Evolutionary conservation across 2,797 vertebrate species (phyloP), one percentile per base, ranked within the genome.

Genomic region (Pitangus sulphuratus): DNA sequence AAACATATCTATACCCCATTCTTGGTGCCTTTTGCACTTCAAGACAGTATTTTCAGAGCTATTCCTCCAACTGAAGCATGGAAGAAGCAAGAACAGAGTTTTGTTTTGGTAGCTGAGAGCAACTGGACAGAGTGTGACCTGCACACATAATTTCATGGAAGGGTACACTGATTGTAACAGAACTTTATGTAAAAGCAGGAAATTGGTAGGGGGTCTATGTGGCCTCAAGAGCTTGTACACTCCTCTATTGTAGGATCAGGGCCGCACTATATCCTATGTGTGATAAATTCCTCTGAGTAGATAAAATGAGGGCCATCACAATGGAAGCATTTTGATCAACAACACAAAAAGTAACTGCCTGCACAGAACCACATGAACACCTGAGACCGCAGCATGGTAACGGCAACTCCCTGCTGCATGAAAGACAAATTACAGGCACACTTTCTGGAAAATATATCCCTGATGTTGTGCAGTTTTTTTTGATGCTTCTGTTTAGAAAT

Each of bases 301-400:
- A 74, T 69, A 61, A 93, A 97, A 92, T 87, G 72, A 89, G 72
- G 44, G 24, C 19, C 31, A 72, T 89, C 75, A 77, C 64, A 95
- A 94, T 66, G 30, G 71, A 81, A 96, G 39, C 42, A 72, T 95
- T 97, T 95, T 95, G 84, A 97, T 96, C 69, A 93, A 89, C 79
- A 91, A 53, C 58, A 71, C 60, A 89, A 93, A 97, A 82, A 86
- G 35, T 39, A 61, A 50, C 87, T 54, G 87, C 62, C 75, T 94
- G 87, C 85, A 89, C 40, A 60, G 90, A 93, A 90, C 92, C 85
- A 64, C 90, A 87, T n/a, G 90, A 94, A 75, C 89, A 91, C 95
- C 89, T 88, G 95, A 97, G 93, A 88, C 89, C 81, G 83, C 94
- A 96, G 92, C 93, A 70, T 78, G 87, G 72, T 57, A 84, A 64